Percentiles rank a stretch among this genome's conserved stretches.
These are phyloP conservation scores for Orchesella flavescens DNA, from an alignment of 2,888 invertebrate species.

Conservation along the genomic window DNA sequence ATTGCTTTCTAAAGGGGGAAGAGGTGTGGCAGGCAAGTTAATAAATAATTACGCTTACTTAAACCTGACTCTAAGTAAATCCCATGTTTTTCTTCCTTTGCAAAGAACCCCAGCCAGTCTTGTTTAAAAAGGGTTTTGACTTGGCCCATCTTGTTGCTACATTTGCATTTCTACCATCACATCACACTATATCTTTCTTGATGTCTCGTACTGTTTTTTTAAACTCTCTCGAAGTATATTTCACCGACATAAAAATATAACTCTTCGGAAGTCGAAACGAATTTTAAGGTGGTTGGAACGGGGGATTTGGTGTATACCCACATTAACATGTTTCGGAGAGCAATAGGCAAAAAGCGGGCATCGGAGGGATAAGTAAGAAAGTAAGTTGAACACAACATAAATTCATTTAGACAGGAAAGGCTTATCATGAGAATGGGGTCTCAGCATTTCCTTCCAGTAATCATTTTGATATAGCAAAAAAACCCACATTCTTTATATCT, in stretches of 20 bases:
- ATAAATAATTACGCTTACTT: constrained; percentile 57
- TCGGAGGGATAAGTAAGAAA: constrained; percentile 13
- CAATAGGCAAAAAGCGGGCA: too few relatives aligned
- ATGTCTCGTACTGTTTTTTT: too few relatives aligned
- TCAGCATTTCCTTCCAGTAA: neutral
- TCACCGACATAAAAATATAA: too few relatives aligned
- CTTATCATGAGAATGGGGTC: constrained; percentile 60
- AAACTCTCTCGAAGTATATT: too few relatives aligned
- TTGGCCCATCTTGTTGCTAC: too few relatives aligned
- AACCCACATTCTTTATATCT: neutral
- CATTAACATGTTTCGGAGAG: neutral
- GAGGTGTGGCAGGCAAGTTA: constrained; percentile 33
- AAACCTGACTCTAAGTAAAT: constrained; percentile 33
- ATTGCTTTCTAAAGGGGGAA: neutral
- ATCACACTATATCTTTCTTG: too few relatives aligned
- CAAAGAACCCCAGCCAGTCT: neutral
- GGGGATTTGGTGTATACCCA: too few relatives aligned
- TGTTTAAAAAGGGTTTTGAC: neutral
- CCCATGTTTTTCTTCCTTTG: constrained; percentile 3
- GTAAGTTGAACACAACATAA: constrained; percentile 44
- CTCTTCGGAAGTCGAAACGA: too few relatives aligned
- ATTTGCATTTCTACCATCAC: too few relatives aligned
- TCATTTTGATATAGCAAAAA: neutral
- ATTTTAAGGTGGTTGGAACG: too few relatives aligned
- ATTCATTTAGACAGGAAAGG: constrained; percentile 60